Base-by-base conservation (phyloP, 2,113 vertebrate species). In the Odocoileus virginianus region DNA sequence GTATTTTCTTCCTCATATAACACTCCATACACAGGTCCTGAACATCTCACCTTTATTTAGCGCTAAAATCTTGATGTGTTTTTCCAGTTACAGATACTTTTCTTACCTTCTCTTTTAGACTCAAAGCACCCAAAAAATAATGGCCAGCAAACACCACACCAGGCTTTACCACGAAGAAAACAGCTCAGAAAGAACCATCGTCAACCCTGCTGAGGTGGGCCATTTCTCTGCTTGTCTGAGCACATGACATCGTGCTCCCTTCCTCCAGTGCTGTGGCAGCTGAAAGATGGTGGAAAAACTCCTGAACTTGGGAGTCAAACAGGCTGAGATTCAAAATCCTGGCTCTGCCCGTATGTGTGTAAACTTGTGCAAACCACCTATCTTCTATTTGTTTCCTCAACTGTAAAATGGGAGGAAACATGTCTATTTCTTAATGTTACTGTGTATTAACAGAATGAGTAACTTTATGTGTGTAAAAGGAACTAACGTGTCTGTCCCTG, bases 321-420 rank as follows among this genome's bases (percentile, higher is more conserved):
- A 43, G 61, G 74, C 85, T 79, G 52, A 45, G 36, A 52, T 81
- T 97, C 67, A 84, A 82, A 91, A 97, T 90, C 30, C 60, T 93
- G 54, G 36, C 57, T 94, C 67, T 92, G 79, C 52, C 58, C 88
- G 88, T 79, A 86, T 40, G 60, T 47, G 17, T 79, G 23, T 27
- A 84, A 93, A 91, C 43, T 74, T 90, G 71, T 3, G 10, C 61
- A 97, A 89, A 91, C 5, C 71, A 93, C 2, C 0, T 89, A 58
- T 74, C 57, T 94, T 98, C 82, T 90, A 27, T 92, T 84, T 96
- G 25, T 60, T 93, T 98, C 64, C 85, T 94, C 43, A 57, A 89
- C 57, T 89, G 33, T 78, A 95, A 91, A 95, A 81, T 54, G 74
- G 64, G 93, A 84, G 64, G 36, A 64, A 89, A 83, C 25, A 45